A percentile compares a stretch with the other conserved stretches of the same genome.
Evolutionary conservation across 2,113 vertebrate species (phyloP).

Genomic region (Sakesphorus luctuosus): DNA sequence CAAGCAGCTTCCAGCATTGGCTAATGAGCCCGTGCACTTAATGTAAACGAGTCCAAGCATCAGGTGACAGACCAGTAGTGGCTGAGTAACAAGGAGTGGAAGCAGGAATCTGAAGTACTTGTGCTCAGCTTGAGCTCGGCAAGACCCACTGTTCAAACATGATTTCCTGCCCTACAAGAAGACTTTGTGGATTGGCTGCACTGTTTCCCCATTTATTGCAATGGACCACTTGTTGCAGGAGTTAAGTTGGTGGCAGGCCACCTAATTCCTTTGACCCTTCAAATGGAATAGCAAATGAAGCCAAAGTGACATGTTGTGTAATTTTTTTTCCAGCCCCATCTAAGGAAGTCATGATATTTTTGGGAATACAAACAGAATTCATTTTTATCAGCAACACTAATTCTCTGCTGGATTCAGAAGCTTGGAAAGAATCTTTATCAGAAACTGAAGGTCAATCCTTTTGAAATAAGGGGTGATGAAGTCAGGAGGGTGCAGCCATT

Average conservation of each 20-base stretch:
- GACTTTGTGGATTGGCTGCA: neutral
- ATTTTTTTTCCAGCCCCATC: neutral
- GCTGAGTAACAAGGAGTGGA: neutral
- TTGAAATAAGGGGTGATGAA: neutral
- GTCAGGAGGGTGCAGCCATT: neutral
- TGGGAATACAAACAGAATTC: neutral
- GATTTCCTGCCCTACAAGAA: neutral
- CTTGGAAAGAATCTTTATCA: neutral
- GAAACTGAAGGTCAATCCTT: neutral
- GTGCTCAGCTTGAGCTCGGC: neutral
- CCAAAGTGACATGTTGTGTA: neutral
- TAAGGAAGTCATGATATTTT: neutral
- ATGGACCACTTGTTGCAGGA: neutral
- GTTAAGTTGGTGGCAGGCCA: neutral
- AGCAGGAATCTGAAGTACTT: neutral
- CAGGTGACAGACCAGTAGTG: neutral
- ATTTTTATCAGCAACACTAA: neutral
- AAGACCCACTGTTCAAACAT: neutral
- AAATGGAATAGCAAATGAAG: neutral
- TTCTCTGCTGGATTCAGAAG: neutral
- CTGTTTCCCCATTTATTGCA: neutral
- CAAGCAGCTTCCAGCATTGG: neutral
- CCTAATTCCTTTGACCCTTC: neutral
- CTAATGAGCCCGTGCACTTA: neutral
- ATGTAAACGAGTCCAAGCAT: rapidly evolving